These are phyloP conservation scores for Illadopsis cleaveri DNA, from an alignment of 2,113 vertebrate species.

Conservation along the genomic window DNA sequence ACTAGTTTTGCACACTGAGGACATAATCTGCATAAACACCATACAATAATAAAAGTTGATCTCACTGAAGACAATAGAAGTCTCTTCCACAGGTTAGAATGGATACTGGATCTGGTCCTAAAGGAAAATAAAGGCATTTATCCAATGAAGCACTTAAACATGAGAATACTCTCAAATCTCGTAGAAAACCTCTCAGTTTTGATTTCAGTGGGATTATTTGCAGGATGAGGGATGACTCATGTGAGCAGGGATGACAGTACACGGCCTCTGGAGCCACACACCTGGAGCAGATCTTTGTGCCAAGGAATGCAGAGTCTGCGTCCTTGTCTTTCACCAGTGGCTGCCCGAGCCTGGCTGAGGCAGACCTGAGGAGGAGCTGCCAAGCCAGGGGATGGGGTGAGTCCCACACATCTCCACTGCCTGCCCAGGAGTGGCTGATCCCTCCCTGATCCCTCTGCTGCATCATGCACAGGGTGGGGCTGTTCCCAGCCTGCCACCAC, in stretches of 20 bases:
- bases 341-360: not conserved
- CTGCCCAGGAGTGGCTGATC: not conserved
- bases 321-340: not conserved
- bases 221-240: not conserved
- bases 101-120: not conserved
- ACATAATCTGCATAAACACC: not conserved
- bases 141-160: constrained; percentile 10
- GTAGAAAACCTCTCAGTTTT: not conserved
- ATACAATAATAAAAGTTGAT: not conserved
- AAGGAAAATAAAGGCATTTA: not conserved
- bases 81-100: not conserved
- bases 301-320: not conserved
- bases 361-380: not conserved
- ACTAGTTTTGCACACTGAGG: not conserved
- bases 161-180: not conserved
- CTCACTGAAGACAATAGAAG: not conserved
- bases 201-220: not conserved
- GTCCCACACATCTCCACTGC: no score
- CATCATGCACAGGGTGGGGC: rapidly evolving
- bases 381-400: not conserved
- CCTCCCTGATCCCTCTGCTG: no score
- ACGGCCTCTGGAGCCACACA: rapidly evolving
- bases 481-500: not conserved
- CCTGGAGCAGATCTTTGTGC: not conserved
- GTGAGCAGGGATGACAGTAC: not conserved